Percentiles rank a stretch among this genome's conserved stretches.
These are phyloP conservation scores for Helicoverpa armigera DNA, from an alignment of 1,140 invertebrate species.

Conservation along the genomic window DNA sequence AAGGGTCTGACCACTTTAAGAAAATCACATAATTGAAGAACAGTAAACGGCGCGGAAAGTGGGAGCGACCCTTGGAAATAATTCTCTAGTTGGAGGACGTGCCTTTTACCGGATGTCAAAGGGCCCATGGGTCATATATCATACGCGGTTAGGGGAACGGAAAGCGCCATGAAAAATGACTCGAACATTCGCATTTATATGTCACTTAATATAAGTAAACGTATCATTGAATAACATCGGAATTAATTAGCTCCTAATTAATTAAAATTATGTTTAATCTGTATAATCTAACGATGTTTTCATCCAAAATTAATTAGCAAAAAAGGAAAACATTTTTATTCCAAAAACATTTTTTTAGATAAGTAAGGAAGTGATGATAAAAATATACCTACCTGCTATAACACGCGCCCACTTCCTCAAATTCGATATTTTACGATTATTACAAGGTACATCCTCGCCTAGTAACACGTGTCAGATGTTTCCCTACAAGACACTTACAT, in stretches of 20 bases:
- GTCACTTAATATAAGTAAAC: slow-evolving; percentile 15
- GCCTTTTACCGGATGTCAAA: slow-evolving; percentile 73
- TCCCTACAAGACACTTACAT: no score
- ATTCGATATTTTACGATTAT: slow-evolving; percentile 19
- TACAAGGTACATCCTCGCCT: background rate
- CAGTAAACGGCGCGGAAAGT: slow-evolving; percentile 83
- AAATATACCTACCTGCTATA: background rate
- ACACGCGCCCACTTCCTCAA: background rate
- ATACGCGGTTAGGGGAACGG: slow-evolving; percentile 54
- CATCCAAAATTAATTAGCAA: background rate
- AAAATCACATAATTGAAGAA: slow-evolving; percentile 86
- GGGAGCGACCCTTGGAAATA: slow-evolving; percentile 78
- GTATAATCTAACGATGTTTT: background rate
- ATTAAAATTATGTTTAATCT: background rate
- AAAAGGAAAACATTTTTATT: background rate
- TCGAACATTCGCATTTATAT: slow-evolving; percentile 7
- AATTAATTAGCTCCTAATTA: background rate
- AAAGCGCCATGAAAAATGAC: slow-evolving; percentile 50
- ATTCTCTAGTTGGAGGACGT: slow-evolving; percentile 76
- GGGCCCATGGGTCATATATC: slow-evolving; percentile 73
- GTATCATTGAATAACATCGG: background rate
- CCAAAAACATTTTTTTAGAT: background rate
- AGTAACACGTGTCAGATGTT: background rate
- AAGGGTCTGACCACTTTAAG: slow-evolving; percentile 82
- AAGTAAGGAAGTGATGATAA: background rate